Percentiles rank a stretch among this genome's conserved stretches.
Conservation (phyloP, 2,797 vertebrate genomes). For the Euthynnus affinis region DNA sequence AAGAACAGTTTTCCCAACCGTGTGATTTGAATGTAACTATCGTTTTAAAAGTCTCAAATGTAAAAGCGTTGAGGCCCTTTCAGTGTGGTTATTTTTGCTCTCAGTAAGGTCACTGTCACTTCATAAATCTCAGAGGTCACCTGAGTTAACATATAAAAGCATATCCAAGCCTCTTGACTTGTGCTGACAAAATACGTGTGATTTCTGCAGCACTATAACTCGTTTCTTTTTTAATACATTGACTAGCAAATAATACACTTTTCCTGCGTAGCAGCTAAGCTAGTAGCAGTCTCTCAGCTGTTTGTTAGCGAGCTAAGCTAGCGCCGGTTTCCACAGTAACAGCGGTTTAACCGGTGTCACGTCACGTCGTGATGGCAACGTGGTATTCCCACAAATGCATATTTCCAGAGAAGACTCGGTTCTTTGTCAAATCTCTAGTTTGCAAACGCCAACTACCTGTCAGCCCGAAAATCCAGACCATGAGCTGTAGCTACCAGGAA, state of each 20-base stretch:
- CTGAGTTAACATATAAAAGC: background rate
- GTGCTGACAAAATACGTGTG: too few species aligned
- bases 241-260: background rate
- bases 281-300: background rate
- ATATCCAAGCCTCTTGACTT: too few species aligned
- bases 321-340: constrained; percentile 4
- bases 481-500: constrained; percentile 35
- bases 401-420: background rate
- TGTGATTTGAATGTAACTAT: too few species aligned
- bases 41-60: background rate
- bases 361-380: background rate
- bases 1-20: too few species aligned
- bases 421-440: background rate
- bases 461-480: background rate
- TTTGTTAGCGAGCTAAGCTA: constrained; percentile 16
- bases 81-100: background rate
- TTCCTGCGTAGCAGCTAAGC: background rate
- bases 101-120: constrained; percentile 8
- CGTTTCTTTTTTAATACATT: background rate
- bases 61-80: background rate
- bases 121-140: constrained; percentile 15
- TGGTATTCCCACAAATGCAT: rapidly evolving
- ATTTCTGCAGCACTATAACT: too few species aligned
- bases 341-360: background rate
- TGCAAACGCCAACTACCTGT: constrained; percentile 28